Base-by-base conservation (phyloP, 2,888 invertebrate genomes). In the Dolichopus griseipennis region DNA sequence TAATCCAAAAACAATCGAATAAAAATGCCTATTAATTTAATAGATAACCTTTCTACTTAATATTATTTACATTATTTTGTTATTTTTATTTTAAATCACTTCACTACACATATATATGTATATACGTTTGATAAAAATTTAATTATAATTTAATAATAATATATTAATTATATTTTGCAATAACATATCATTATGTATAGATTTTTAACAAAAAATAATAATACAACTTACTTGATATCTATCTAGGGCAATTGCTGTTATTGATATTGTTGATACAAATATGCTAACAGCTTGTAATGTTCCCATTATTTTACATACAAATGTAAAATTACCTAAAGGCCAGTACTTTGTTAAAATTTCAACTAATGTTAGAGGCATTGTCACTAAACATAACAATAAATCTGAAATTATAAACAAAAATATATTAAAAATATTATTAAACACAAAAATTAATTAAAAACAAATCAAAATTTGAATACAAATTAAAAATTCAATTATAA, bases 201-300 rank as follows among this genome's bases (percentile, higher is more conserved):
- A 20, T 66, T 63, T 21, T 27, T n/a, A n/a, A n/a, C n/a, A n/a
- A n/a, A n/a, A n/a, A n/a, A n/a, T n/a, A n/a, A 27, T 62, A 66
- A 63, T 27, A 22, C 18, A 41, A 71, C 74, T 79, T 78, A 89
- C 89, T 85, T 91, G 90, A 81, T 92, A 92, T 82, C 92, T 84
- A 77, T 92, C 92, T 78, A 92, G 83, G 34, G 92, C 91, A 73
- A 96, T 96, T 10, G 95, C 95, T 5, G 95, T 93, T 74, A 96
- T 96, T 72, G 93, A 92, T 77, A 96, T 92, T 1, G 95, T 95
- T 0, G 95, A 95, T 0, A 96, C 94, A 79, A 94, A 96, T 73
- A 95, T 92, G 75, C 93, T 95, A 71, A 91, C 90, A 0, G 93
- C 95, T 78, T 95, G 94, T 65, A 94, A 85, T 70, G 91, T 90